Base-by-base conservation (phyloP, 2,113 vertebrate genomes). In the Hippoglossus stenolepis region DNA sequence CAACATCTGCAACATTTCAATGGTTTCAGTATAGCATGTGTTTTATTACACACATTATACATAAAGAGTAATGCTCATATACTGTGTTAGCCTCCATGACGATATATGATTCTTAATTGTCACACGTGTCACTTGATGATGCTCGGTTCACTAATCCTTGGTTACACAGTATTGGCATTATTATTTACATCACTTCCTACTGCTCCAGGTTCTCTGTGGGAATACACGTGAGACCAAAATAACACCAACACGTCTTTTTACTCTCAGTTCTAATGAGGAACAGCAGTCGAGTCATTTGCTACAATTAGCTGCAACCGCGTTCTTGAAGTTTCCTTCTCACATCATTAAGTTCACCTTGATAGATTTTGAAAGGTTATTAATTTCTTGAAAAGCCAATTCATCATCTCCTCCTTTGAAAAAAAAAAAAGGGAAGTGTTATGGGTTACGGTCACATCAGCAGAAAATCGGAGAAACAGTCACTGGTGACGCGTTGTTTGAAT, bases 301-400 rank as follows among this genome's bases (percentile, higher is more conserved):
- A 45, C 57, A 81, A 77, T 82, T 85, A 80, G 54, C 28, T 40
- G 23, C 45, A 56, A 17, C 23, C 31, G 17, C 53, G 65, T 75
- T 77, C 68, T 77, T 74, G 60, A 83, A 75, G 20, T 65, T 82
- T 66, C 77, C 60, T 67, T 65, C 65, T 57, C 70, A 53, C 26
- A 73, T 82, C 71, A 70, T 86, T 77, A 86, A 68, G 49, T 74
- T 82, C 80, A 82, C 82, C 83, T 87, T 85, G 82, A 85, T 68
- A 38, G 80, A 70, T 83, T 69, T 62, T 69, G 64, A 71, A 66
- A 85, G 66, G 62, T 72, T 65, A 77, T 83, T 85, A n/a, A 84
- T 87, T 78, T 75, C 58, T 72, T 49, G 45, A 63, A 82, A 84
- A 71, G 78, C 77, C 61, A 38, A 85, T 85, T 85, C 73, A 84